Percentiles rank a stretch among this genome's conserved stretches.
Conservation (phyloP, 2,888 invertebrate species). For the Isotomurus palustris region DNA sequence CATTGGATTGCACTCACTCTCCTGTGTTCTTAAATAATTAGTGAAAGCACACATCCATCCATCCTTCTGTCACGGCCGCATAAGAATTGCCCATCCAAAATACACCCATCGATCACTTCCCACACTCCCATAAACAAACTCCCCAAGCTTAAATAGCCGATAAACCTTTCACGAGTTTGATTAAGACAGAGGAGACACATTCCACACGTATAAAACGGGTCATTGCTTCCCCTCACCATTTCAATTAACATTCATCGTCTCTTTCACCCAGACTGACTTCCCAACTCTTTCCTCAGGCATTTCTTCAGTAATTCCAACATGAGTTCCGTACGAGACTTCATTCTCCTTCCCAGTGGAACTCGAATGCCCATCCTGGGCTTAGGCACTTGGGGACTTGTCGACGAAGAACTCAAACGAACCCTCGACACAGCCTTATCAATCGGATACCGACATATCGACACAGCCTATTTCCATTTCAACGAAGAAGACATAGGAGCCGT, state of each 20-base stretch:
- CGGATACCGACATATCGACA: conserved; percentile 50
- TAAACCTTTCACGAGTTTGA: neutral
- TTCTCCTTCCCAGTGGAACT: conserved; percentile 48
- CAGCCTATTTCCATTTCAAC: conserved; percentile 49
- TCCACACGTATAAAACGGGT: too few species aligned
- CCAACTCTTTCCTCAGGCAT: neutral
- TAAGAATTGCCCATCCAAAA: too few species aligned
- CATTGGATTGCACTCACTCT: too few species aligned
- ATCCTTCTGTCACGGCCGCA: too few species aligned
- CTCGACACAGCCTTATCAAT: conserved; percentile 46
- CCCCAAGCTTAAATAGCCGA: too few species aligned
- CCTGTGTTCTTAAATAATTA: too few species aligned
- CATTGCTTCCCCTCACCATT: too few species aligned
- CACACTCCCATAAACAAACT: too few species aligned
- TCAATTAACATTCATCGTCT: neutral
- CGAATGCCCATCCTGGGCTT: conserved; percentile 61
- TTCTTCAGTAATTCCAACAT: neutral
- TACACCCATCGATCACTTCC: too few species aligned
- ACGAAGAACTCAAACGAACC: conserved; percentile 19
- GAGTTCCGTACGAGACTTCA: conserved; percentile 16
- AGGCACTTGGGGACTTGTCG: conserved; percentile 50
- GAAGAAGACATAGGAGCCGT: conserved; percentile 49
- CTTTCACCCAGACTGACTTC: neutral
- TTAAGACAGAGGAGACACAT: too few species aligned
- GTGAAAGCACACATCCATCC: too few species aligned